phyloP scores from a whole-genome alignment of 2,113 vertebrate genomes.

The Pogonocichla stellata region DNA sequence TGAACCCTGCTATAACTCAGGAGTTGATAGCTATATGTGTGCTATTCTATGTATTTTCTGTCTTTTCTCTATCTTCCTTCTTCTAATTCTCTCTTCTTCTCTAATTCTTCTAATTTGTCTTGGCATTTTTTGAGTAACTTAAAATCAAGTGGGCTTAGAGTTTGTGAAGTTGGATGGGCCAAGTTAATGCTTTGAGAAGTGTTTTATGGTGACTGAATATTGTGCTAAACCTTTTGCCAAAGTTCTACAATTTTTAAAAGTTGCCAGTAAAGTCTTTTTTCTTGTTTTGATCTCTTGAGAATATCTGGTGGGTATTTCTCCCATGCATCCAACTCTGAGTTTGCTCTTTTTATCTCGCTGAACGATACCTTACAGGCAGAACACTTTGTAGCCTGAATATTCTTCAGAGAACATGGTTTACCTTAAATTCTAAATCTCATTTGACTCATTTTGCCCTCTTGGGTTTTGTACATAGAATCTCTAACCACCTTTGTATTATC shows the following conservation, averaged over 20 bases:
- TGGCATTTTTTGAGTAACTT: background rate
- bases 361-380: background rate
- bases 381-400: background rate
- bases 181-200: background rate
- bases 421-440: background rate
- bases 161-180: fast-evolving
- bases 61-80: background rate
- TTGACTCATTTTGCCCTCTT: background rate
- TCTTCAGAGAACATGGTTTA: background rate
- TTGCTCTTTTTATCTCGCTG: fast-evolving
- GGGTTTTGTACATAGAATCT: background rate
- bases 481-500: background rate
- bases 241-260: background rate
- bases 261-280: background rate
- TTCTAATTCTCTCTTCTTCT: background rate
- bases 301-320: background rate
- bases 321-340: fast-evolving
- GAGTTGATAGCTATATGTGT: background rate
- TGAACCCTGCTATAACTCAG: background rate
- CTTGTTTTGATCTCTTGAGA: background rate
- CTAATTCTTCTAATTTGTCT: background rate
- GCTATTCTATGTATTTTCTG: background rate
- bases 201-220: background rate
- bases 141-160: background rate
- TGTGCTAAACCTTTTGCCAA: background rate